A percentile compares a stretch with the other conserved stretches of the same genome.
These are phyloP conservation scores for Pachypeltis micranthus DNA, from an alignment of 1,140 invertebrate genomes.

Conservation along the genomic window DNA sequence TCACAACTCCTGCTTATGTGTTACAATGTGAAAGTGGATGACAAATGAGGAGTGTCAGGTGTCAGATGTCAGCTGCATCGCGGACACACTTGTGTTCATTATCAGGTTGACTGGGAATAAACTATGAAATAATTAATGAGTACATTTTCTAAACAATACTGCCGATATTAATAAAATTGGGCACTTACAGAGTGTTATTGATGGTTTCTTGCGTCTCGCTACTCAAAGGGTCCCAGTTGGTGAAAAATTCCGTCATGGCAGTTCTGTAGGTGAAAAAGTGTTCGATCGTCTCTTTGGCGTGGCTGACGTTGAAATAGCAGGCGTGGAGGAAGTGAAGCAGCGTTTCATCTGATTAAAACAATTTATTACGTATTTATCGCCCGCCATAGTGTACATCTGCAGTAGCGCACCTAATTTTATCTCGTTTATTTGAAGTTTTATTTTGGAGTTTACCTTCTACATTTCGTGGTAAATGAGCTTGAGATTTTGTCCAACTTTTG, in stretches of 20 bases:
- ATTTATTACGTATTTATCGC: not conserved
- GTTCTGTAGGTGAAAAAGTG: conserved; percentile 49
- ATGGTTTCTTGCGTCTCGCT: conserved; percentile 37
- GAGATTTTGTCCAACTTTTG: conserved; percentile 21
- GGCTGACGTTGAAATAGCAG: conserved; percentile 47
- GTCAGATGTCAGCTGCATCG: too few species aligned
- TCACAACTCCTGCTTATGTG: too few species aligned
- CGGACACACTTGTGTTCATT: too few species aligned
- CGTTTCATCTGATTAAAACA: conserved; percentile 22
- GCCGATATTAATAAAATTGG: too few species aligned
- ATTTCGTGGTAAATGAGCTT: conserved; percentile 32
- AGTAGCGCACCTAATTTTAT: too few species aligned
- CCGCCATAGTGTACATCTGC: too few species aligned
- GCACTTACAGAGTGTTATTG: conserved; percentile 39
- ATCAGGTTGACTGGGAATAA: too few species aligned
- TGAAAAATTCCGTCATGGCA: conserved; percentile 47
- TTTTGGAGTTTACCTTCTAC: conserved; percentile 13
- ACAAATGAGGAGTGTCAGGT: too few species aligned
- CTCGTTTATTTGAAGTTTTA: conserved; percentile 6
- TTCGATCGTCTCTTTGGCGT: conserved; percentile 50
- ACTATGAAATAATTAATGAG: too few species aligned
- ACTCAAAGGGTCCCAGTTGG: conserved; percentile 40
- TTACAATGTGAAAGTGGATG: too few species aligned
- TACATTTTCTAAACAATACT: too few species aligned
- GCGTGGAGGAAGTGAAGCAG: conserved; percentile 38